Evolutionary conservation across 2,888 invertebrate genomes (phyloP).

Genomic region (Xanthorhoe spadicearia): DNA sequence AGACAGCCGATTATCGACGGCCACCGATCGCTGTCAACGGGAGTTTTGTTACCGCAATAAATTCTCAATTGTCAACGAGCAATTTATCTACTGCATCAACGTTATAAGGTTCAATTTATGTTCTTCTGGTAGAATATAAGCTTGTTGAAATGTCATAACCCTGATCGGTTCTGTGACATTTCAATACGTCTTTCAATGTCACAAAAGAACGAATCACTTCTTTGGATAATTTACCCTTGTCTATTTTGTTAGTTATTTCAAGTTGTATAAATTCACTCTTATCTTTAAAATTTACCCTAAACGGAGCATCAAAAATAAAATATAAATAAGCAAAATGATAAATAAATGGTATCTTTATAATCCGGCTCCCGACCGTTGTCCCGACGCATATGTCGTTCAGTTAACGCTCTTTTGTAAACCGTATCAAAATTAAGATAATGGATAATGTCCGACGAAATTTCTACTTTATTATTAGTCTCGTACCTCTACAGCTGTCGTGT

Average conservation of each 20-base stretch:
- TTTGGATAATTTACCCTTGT: constrained; percentile 19
- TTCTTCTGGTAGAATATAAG: constrained; percentile 19
- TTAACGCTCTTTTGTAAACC: constrained; percentile 81
- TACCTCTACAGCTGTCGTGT: constrained; percentile 73
- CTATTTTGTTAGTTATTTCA: constrained; percentile 27
- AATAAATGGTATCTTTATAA: constrained; percentile 55
- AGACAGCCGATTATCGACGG: constrained; percentile 76
- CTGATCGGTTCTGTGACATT: constrained; percentile 31
- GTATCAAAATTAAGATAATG: constrained; percentile 84
- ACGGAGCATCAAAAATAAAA: constrained; percentile 40
- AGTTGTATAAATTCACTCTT: constrained; percentile 26
- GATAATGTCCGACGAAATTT: constrained; percentile 76
- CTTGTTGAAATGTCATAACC: constrained; percentile 24
- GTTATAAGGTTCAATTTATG: constrained; percentile 38
- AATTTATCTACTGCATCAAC: constrained; percentile 40
- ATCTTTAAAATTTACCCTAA: constrained; percentile 35
- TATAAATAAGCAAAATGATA: constrained; percentile 45
- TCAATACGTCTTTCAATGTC: constrained; percentile 39
- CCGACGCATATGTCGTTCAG: constrained; percentile 72
- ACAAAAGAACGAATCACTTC: constrained; percentile 14
- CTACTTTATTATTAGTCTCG: constrained; percentile 73
- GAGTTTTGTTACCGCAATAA: constrained; percentile 60
- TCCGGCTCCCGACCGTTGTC: constrained; percentile 50
- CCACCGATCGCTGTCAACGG: constrained; percentile 73
- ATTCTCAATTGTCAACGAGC: constrained; percentile 52